phyloP scores from a whole-genome alignment of 2,113 vertebrate species.

The Amphiprion percula region DNA sequence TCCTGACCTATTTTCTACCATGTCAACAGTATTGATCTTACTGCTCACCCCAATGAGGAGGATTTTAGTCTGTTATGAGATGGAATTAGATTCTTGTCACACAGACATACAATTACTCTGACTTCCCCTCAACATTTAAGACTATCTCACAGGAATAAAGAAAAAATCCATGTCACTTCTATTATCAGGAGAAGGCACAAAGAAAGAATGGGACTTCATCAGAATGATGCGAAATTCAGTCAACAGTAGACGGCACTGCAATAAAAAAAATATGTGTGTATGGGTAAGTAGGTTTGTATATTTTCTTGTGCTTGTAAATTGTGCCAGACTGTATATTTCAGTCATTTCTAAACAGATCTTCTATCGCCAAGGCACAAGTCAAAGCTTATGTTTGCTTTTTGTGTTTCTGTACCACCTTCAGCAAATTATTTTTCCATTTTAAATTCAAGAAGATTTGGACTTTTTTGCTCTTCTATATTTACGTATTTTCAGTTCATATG shows the following conservation, averaged over 20 bases:
- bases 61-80: conserved; percentile 60
- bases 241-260: background rate
- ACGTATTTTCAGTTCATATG: background rate
- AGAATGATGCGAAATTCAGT: conserved; percentile 30
- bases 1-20: conserved; percentile 71
- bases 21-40: conserved; percentile 72
- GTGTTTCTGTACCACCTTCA: conserved; percentile 1
- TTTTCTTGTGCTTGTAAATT: conserved; percentile 6
- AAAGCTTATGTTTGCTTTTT: conserved; percentile 21
- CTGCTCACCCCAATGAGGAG: conserved; percentile 57
- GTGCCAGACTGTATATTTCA: conserved; percentile 9
- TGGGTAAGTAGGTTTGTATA: conserved; percentile 1
- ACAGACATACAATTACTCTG: conserved; percentile 43
- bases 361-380: conserved; percentile 4
- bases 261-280: conserved; percentile 5
- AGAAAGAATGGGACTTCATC: conserved; percentile 29
- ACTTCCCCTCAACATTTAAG: conserved; percentile 37
- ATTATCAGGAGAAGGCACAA: conserved; percentile 30
- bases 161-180: conserved; percentile 36
- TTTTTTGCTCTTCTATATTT: background rate
- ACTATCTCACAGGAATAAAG: conserved; percentile 24
- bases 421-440: conserved; percentile 26
- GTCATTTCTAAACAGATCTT: conserved; percentile 20
- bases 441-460: background rate
- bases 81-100: conserved; percentile 57